Percentiles rank a stretch among this genome's conserved stretches.
Conservation (phyloP, 2,113 vertebrate species). For the Hassar affinis region DNA sequence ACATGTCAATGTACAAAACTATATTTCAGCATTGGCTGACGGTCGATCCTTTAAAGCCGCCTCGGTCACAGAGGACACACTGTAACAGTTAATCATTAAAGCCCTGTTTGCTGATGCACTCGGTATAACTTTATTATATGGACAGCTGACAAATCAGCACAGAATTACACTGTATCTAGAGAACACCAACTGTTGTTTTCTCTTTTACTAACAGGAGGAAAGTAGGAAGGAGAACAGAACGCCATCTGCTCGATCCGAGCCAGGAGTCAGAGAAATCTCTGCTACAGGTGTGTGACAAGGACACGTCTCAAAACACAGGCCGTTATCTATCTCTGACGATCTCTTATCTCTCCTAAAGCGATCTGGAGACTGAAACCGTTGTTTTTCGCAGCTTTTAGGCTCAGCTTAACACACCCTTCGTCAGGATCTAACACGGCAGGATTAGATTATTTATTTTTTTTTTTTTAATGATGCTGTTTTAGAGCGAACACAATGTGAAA, state of each 20-base stretch:
- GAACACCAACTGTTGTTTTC: conserved; percentile 47
- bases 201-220: conserved; percentile 26
- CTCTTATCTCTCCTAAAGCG: conserved; percentile 17
- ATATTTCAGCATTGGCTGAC: neutral
- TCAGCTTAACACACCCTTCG: neutral
- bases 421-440: neutral
- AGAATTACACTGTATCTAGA: conserved; percentile 27
- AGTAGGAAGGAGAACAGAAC: conserved; percentile 38
- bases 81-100: conserved; percentile 42
- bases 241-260: conserved; percentile 46
- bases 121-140: conserved; percentile 47
- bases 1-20: neutral
- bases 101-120: conserved; percentile 13
- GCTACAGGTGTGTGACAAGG: conserved; percentile 49
- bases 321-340: conserved; percentile 12
- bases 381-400: too few relatives aligned
- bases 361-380: conserved; percentile 18
- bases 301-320: conserved; percentile 19
- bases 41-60: neutral
- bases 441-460: neutral
- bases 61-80: conserved; percentile 10
- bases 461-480: neutral
- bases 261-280: conserved; percentile 31
- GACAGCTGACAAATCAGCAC: conserved; percentile 47
- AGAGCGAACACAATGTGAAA: neutral